Conservation (phyloP, 2,797 vertebrate species). For the Carduelis carduelis region DNA sequence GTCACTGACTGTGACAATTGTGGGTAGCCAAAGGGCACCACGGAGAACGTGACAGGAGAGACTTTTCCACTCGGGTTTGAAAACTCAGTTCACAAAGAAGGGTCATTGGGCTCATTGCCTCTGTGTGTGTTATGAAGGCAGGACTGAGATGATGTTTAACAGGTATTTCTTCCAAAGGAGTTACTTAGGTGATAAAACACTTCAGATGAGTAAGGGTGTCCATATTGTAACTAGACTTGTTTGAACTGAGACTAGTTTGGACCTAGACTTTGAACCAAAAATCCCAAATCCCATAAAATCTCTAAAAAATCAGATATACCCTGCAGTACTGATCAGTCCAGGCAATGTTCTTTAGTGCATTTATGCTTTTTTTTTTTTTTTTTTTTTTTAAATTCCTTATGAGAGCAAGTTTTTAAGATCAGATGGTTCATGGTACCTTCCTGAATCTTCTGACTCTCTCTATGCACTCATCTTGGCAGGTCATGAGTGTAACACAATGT, state of each 20-base stretch:
- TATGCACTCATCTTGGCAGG: background rate
- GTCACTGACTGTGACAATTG: background rate
- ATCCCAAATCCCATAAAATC: background rate
- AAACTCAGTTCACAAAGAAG: background rate
- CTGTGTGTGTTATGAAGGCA: background rate
- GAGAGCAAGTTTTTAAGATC: background rate
- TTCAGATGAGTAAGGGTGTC: background rate
- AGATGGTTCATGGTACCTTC: background rate
- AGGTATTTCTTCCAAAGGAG: background rate
- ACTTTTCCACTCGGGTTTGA: background rate
- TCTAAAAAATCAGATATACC: background rate
- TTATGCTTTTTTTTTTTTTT: background rate
- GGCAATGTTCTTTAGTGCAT: background rate
- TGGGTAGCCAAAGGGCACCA: background rate
- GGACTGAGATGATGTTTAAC: background rate
- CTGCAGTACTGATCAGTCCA: background rate
- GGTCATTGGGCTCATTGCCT: background rate
- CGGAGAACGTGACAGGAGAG: background rate
- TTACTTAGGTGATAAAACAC: background rate
- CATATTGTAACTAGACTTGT: background rate
- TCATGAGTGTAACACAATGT: background rate
- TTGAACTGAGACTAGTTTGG: background rate
- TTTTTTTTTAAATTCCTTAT: background rate
- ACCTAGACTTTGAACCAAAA: background rate
- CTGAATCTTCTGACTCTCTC: background rate